These are phyloP conservation scores for Mesorhabditis spiculigera DNA, from an alignment of 2,888 invertebrate species.

Conservation along the genomic window DNA sequence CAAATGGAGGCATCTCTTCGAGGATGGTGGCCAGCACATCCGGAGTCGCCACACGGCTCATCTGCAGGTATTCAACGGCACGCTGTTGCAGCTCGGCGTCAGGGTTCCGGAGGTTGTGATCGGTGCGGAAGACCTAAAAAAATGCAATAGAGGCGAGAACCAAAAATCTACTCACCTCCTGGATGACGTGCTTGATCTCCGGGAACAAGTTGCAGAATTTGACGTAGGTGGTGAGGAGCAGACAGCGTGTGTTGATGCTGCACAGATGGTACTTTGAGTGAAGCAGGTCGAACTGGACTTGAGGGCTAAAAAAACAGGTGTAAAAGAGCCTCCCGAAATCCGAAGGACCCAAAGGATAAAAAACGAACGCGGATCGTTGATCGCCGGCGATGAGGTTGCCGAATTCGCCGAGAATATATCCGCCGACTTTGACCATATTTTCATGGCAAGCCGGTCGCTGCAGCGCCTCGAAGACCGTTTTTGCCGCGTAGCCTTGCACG, in stretches of 20 bases:
- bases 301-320: slow-evolving; percentile 69
- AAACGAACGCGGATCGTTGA: slow-evolving; percentile 72
- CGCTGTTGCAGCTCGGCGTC: slow-evolving; percentile 97
- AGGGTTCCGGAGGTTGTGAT: slow-evolving; percentile 91
- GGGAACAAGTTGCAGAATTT: slow-evolving; percentile 99
- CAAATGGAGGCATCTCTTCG: slow-evolving; percentile 99
- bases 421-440: slow-evolving; percentile 99
- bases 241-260: slow-evolving; percentile 90
- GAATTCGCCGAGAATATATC: slow-evolving; percentile 97
- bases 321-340: background rate
- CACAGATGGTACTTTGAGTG: slow-evolving; percentile 98
- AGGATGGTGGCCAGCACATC: slow-evolving; percentile 78
- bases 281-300: slow-evolving; percentile 92
- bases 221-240: slow-evolving; percentile 93
- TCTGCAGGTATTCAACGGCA: slow-evolving; percentile 92
- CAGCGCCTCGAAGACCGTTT: slow-evolving; percentile 85
- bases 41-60: slow-evolving; percentile 89
- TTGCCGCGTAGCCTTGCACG: slow-evolving; percentile 98
- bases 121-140: slow-evolving; percentile 64
- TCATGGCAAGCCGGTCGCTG: slow-evolving; percentile 98
- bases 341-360: background rate
- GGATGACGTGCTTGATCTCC: slow-evolving; percentile 91
- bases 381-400: slow-evolving; percentile 99
- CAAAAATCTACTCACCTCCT: slow-evolving; percentile 70
- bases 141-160: background rate